Evolutionary conservation across 1,140 invertebrate species (phyloP), one percentile per base, ranked within the genome.

Genomic region (Papilio polyxenes): DNA sequence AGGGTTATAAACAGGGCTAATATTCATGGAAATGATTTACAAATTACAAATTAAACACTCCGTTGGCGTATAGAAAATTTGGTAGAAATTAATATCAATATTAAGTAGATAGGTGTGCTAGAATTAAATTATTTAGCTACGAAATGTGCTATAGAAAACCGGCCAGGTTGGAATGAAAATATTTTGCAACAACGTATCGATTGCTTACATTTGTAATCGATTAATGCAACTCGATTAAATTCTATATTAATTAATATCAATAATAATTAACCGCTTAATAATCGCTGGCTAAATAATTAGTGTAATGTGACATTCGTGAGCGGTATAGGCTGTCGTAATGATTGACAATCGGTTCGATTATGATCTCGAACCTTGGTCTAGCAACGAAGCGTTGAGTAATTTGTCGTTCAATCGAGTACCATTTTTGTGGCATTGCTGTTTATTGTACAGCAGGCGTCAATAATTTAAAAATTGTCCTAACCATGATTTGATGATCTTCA

Each of bases 291-390:
- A 69, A 69, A 13, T 80, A 69, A 80, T 80, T 80, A 69, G 17
- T 15, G 56, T 44, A 56, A 79, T 79, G 56, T 37, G 81, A 75
- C 81, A 87, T 86, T 82, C 51, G 81, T 85, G 78, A 84, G 82
- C 72, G 80, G 76, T 72, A 74, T 75, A 81, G 76, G 81, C 78
- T 87, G 86, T 88, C 82, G 85, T 81, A 87, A 87, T 81, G 85
- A 85, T 85, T 75, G 86, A 88, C 77, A 86, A 79, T 51, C 80
- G 81, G 75, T 81, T 85, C 77, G 87, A 86, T 88, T 85, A 81
- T 81, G 82, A 87, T 89, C 86, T 89, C 87, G 86, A 88, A 88
- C 88, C 88, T 89, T 89, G 89, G 84, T 81, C 85, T 83, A 86
- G 84, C 86, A 84, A 84, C 81, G 51, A 81, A 51, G 75, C 59